These are phyloP conservation scores for Pangasius sanitwongsei DNA, from an alignment of 2,797 vertebrate genomes.

Conservation along the genomic window DNA sequence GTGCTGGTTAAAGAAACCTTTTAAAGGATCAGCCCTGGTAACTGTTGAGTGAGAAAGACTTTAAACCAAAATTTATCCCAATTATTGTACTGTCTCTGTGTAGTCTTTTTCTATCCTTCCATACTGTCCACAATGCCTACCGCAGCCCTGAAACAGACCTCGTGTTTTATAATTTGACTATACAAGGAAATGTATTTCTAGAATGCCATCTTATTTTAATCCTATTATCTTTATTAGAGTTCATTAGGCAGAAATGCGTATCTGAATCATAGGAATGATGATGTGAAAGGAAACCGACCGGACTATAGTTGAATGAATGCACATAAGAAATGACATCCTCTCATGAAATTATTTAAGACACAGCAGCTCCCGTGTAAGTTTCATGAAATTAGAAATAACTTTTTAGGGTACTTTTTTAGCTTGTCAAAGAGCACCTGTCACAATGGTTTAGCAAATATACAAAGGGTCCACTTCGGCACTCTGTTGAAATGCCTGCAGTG, in stretches of 20 bases:
- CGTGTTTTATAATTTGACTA: neutral
- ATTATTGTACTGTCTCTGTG: neutral
- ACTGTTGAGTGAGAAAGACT: neutral
- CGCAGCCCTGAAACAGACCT: neutral
- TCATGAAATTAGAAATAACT: conserved; percentile 12
- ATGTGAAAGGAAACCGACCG: neutral
- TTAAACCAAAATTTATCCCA: neutral
- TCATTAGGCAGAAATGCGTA: neutral
- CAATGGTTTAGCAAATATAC: conserved; percentile 19
- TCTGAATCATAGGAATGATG: neutral
- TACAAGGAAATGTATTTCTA: neutral
- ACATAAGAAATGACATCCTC: neutral
- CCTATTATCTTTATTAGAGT: neutral
- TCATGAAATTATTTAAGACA: neutral
- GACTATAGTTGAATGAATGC: neutral
- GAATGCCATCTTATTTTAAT: neutral
- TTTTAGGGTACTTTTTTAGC: neutral
- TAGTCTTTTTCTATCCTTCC: neutral
- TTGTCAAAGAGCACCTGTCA: conserved; percentile 47
- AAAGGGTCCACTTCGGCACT: neutral
- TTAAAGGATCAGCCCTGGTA: neutral
- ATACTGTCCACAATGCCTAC: neutral
- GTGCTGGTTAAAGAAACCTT: neutral
- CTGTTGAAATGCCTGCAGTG: neutral
- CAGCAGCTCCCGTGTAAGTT: neutral